Percentiles rank a stretch among this genome's conserved stretches.
These are phyloP conservation scores for Drosophila yooni DNA, from an alignment of 2,888 invertebrate species.

Conservation along the genomic window DNA sequence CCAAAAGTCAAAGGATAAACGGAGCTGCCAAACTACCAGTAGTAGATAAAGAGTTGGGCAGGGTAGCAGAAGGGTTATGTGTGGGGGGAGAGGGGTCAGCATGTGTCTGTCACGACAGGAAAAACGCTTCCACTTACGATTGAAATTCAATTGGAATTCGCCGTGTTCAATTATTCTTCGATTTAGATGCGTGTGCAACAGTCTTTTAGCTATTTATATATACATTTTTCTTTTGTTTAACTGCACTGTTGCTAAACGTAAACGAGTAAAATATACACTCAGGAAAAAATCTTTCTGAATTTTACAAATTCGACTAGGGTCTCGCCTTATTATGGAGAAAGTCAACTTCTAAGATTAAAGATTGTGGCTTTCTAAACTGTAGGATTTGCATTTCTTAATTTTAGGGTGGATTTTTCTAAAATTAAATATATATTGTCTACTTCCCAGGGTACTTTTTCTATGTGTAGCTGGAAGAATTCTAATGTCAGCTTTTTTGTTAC, in stretches of 20 bases:
- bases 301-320: background rate
- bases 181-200: conserved; percentile 28
- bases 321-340: fast-evolving
- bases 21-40: conserved; percentile 9
- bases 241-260: background rate
- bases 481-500: background rate
- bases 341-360: background rate
- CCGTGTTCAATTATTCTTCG: conserved; percentile 4
- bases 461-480: background rate
- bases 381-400: background rate
- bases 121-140: conserved; percentile 39
- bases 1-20: conserved; percentile 59
- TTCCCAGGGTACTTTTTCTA: background rate
- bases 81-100: background rate
- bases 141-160: conserved; percentile 34
- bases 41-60: background rate
- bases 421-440: background rate
- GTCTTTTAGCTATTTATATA: conserved; percentile 1
- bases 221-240: background rate
- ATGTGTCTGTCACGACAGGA: conserved; percentile 35
- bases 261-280: background rate
- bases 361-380: background rate
- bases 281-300: background rate
- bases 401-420: no score
- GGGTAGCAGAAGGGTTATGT: background rate